Evolutionary conservation across 2,888 invertebrate species (phyloP).

Genomic region (Sphaerophoria taeniata): DNA sequence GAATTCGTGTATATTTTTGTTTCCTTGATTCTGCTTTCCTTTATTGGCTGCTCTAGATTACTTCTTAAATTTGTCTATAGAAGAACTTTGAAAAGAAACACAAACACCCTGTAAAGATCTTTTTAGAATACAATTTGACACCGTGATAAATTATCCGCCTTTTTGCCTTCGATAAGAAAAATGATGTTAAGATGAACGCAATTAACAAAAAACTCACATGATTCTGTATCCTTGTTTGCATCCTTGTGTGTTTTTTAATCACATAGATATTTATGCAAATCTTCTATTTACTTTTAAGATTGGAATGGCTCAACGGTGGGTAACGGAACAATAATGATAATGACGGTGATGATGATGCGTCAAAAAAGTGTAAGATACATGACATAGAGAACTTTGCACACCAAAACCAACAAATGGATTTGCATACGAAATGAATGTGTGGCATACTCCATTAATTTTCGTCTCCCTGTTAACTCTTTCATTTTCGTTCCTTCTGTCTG

Average conservation of each 20-base stretch:
- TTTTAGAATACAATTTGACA: slow-evolving; percentile 39
- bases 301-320: slow-evolving; percentile 43
- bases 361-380: slow-evolving; percentile 16
- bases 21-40: no score
- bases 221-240: neutral
- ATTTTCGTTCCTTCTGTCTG: neutral
- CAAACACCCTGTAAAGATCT: slow-evolving; percentile 27
- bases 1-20: no score
- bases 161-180: slow-evolving; percentile 68
- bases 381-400: slow-evolving; percentile 32
- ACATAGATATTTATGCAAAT: slow-evolving; percentile 65
- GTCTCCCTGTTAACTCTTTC: slow-evolving; percentile 47
- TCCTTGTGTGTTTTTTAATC: neutral
- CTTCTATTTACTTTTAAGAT: slow-evolving; percentile 66
- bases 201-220: slow-evolving; percentile 57
- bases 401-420: slow-evolving; percentile 41
- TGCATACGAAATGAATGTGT: slow-evolving; percentile 64
- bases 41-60: no score
- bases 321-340: slow-evolving; percentile 30
- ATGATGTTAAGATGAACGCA: slow-evolving; percentile 67
- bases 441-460: slow-evolving; percentile 73
- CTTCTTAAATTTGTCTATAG: no score
- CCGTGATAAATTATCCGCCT: slow-evolving; percentile 65
- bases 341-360: slow-evolving; percentile 43
- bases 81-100: neutral